These are phyloP conservation scores for Eudemis profundana DNA, from an alignment of 2,888 invertebrate genomes.

Conservation along the genomic window DNA sequence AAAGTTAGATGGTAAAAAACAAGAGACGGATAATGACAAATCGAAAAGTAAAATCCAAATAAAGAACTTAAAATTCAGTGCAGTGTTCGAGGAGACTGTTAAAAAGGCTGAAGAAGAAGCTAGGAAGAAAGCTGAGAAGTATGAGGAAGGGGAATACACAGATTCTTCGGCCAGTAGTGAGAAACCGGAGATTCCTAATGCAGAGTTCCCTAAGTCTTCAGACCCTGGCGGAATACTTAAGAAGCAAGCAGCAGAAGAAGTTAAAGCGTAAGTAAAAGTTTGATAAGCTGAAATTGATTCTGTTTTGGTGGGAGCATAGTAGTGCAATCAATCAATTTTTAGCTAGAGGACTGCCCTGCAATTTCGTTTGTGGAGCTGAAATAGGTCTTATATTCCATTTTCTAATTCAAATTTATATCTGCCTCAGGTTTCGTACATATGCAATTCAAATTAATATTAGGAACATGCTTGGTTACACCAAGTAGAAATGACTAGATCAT, in stretches of 20 bases:
- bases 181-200: slow-evolving; percentile 69
- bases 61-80: slow-evolving; percentile 88
- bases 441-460: no score
- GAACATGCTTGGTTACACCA: no score
- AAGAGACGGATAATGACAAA: slow-evolving; percentile 70
- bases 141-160: slow-evolving; percentile 88
- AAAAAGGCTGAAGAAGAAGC: slow-evolving; percentile 87
- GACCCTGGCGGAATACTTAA: slow-evolving; percentile 80
- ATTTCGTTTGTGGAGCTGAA: no score
- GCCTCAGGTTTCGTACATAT: no score
- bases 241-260: slow-evolving; percentile 79
- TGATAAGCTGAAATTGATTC: no score
- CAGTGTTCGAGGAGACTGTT: slow-evolving; percentile 87
- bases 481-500: no score
- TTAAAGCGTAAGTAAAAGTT: slow-evolving; percentile 73
- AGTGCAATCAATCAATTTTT: no score
- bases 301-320: no score
- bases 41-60: slow-evolving; percentile 87
- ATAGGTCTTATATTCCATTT: no score
- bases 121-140: slow-evolving; percentile 85
- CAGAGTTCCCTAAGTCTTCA: slow-evolving; percentile 78
- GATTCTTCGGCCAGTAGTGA: slow-evolving; percentile 74
- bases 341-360: no score
- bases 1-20: slow-evolving; percentile 63
- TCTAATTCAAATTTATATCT: no score